A percentile compares a stretch with the other conserved stretches of the same genome.
phyloP scores from a whole-genome alignment of 2,113 vertebrate species.

The Oryzias javanicus region DNA sequence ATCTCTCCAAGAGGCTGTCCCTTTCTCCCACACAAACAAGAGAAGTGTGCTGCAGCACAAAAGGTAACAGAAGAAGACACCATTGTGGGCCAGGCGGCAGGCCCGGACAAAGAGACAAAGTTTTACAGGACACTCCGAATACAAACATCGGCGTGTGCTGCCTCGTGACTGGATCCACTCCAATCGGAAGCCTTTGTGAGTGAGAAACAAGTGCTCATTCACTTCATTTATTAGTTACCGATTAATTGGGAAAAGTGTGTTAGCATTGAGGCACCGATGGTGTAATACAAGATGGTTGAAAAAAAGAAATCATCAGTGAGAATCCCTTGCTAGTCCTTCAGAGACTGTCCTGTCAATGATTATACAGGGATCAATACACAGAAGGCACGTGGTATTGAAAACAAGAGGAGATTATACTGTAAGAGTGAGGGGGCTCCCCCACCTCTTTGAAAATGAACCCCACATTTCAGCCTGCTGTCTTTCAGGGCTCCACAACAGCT shows the following conservation, averaged over 20 bases:
- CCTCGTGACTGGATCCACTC: constrained; percentile 33
- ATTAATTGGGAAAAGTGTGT: constrained; percentile 53
- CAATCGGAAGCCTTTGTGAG: constrained; percentile 48
- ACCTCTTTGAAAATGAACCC: neutral
- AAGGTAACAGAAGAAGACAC: constrained; percentile 46
- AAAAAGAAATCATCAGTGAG: constrained; percentile 56
- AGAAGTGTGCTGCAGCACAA: constrained; percentile 77
- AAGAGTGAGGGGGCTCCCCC: neutral
- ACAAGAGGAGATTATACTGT: constrained; percentile 7
- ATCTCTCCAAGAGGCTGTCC: constrained; percentile 35
- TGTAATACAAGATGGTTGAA: constrained; percentile 33
- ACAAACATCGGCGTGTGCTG: constrained; percentile 66
- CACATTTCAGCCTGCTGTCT: neutral
- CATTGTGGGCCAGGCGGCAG: constrained; percentile 50
- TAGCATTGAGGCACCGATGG: constrained; percentile 27
- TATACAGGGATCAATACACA: constrained; percentile 63
- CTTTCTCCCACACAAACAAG: constrained; percentile 37
- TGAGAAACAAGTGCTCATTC: constrained; percentile 44
- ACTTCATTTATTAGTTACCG: constrained; percentile 64
- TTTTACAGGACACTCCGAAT: constrained; percentile 67
- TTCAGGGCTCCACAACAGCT: constrained; percentile 60
- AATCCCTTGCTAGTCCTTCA: constrained; percentile 54
- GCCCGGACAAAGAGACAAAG: constrained; percentile 59
- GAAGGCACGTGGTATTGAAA: constrained; percentile 33
- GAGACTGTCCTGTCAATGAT: constrained; percentile 70